Base-by-base conservation (phyloP, 2,797 vertebrate genomes). In the Mallotus villosus region DNA sequence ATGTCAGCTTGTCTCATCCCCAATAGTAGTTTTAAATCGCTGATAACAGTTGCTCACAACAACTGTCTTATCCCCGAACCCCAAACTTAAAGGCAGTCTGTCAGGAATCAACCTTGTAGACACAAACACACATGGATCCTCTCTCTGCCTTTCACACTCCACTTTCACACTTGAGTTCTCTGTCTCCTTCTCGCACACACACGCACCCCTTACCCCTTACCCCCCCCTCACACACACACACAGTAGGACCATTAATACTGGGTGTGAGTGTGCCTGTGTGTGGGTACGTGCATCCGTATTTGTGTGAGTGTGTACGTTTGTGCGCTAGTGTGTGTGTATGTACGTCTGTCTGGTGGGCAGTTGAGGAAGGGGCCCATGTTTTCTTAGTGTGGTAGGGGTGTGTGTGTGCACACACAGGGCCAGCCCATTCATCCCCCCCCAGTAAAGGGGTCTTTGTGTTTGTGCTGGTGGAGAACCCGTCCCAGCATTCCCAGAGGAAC, bases 381-480 rank as follows among this genome's bases (percentile, higher is more conserved):
- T 96, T 97, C 94, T 96, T 97, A 95, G 93, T 14, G 41, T 46
- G 37, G 41, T 46, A 46, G 41, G 41, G 41, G 41, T 46, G 41
- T 46, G 41, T 2, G 93, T 90, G 93, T 91, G 93, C 79, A 62
- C 49, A 25, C 51, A 55, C 93, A 94, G 92, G 94, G 90, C 92
- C 73, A 92, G 91, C 94, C 93, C 93, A 95, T 95, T 95, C 95
- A 96, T 94, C 93, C 93, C 89, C 89, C 88, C 34, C 87, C 29
- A 37, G 93, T 95, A 95, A 96, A 96, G 92, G 91, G 86, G 86
- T 93, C 94, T 95, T 96, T 96, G 95, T 97, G 94, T 96, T 95
- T 94, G 94, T 90, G 86, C 93, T 91, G 32, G 84, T 84, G 93
- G 93, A 92, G 94, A 86, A 86, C 84, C 85, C 94, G 92, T 93